Evolutionary conservation across 1,140 invertebrate species (phyloP), one percentile per base, ranked within the genome.

Genomic region (Drosophila ananassae): DNA sequence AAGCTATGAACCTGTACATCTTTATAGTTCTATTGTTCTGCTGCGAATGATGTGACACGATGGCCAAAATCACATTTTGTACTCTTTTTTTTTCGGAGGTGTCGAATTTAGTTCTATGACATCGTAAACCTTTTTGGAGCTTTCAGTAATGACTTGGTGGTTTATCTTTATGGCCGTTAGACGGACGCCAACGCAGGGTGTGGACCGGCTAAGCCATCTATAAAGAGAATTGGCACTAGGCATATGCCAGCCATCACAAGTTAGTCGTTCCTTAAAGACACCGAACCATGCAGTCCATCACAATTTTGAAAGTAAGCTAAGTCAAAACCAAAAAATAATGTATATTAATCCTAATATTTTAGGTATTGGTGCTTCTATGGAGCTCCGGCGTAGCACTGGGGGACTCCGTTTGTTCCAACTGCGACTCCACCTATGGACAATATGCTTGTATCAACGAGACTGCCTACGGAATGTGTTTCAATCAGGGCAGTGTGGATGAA

Each of bases 371-470:
- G 25, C n/a, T 69, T 10, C 4, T 39, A 21, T 25, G 3, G 25
- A n/a, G 32, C 48, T 32, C 25, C 32, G 13, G 8, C 7, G 1
- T 12, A 8, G 2, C 44, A 30, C 10, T 39, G 9, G 67, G 64
- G 3, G 50, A 57, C 9, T 39, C 63, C 4, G 32, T 4, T 32
- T 87, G 82, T 12, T 64, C 25, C 0, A 53, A 87, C 50, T 87
- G 82, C 24, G 25, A 44, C n/a, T 10, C 51, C 1, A 78, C 78
- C 2, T 47, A 44, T 12, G 3, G 0, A 0, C 46, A 48, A 2
- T 78, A 82, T 24, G 82, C 61, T 10, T 85, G 82, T 48, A 2
- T 85, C 2, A 64, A 52, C 56, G 81, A 85, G 52, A 59, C 51
- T n/a, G 37, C 44, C 4, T 78, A 21, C 25, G 81, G 82, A 5